Percentiles rank a stretch among this genome's conserved stretches.
Conservation (phyloP, 2,797 vertebrate genomes). For the Pelobates cultripes region DNA sequence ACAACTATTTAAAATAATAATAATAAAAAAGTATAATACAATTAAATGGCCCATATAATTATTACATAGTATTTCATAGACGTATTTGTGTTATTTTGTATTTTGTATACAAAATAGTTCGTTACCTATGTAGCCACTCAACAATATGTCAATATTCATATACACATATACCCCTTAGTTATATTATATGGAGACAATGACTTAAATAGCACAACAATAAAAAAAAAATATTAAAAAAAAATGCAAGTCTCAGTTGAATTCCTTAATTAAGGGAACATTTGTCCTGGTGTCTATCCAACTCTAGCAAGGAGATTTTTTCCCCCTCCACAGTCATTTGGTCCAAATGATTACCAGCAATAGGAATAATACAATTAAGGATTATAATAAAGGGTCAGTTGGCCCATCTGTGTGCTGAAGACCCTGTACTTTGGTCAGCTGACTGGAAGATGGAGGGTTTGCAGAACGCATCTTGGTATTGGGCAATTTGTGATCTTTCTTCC, state of each 20-base stretch:
- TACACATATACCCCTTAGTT: conserved; percentile 48
- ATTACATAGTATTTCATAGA: conserved; percentile 48
- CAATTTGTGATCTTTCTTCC: conserved; percentile 99
- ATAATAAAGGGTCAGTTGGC: conserved; percentile 69
- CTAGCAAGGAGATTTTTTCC: conserved; percentile 56
- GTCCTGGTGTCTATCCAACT: conserved; percentile 62
- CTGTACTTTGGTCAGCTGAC: conserved; percentile 82
- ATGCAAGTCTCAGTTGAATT: conserved; percentile 29
- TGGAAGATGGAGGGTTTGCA: conserved; percentile 80
- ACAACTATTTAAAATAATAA: conserved; percentile 26
- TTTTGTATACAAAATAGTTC: conserved; percentile 52
- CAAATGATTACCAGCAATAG: conserved; percentile 59
- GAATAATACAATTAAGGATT: conserved; percentile 57
- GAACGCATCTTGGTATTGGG: conserved; percentile 98
- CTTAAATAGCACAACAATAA: conserved; percentile 46
- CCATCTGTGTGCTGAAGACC: conserved; percentile 85
- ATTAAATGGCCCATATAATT: conserved; percentile 31
- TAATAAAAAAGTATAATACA: conserved; percentile 23
- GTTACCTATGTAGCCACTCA: conserved; percentile 42
- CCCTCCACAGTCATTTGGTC: conserved; percentile 64
- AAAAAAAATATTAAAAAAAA: neutral
- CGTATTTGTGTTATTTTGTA: conserved; percentile 20
- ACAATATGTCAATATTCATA: conserved; percentile 47
- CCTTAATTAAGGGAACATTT: conserved; percentile 49
- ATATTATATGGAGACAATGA: conserved; percentile 46